Conservation (phyloP, 2,113 vertebrate genomes). For the Cichladusa arquata region DNA sequence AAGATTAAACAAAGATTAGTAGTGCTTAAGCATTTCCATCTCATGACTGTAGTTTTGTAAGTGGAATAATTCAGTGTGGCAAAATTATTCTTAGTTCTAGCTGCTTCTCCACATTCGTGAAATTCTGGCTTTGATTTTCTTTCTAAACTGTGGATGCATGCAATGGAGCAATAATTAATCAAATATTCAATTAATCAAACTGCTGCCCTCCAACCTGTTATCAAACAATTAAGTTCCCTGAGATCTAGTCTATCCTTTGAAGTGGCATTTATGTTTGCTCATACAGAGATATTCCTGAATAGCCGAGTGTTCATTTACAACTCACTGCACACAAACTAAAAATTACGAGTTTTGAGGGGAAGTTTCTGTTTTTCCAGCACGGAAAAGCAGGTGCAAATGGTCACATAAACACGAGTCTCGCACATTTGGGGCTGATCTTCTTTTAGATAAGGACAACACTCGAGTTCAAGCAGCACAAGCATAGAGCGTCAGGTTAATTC, state of each 20-base stretch:
- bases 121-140: background rate
- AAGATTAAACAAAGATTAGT: background rate
- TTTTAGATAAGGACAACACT: background rate
- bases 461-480: background rate
- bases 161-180: background rate
- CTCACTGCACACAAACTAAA: background rate
- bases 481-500: background rate
- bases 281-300: background rate
- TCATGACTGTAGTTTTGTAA: background rate
- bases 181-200: background rate
- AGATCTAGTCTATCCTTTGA: background rate
- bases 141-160: background rate
- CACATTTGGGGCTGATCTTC: background rate
- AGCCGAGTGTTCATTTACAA: background rate
- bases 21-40: background rate
- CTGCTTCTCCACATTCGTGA: fast-evolving
- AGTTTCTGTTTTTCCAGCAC: background rate
- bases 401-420: background rate
- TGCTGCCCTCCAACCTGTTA: background rate
- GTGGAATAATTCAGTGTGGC: background rate
- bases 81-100: background rate
- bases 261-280: background rate
- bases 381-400: background rate
- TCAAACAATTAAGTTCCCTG: background rate
- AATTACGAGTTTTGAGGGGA: background rate